These are phyloP conservation scores for Chelonia mydas DNA, from an alignment of 2,797 vertebrate genomes.

Conservation along the genomic window DNA sequence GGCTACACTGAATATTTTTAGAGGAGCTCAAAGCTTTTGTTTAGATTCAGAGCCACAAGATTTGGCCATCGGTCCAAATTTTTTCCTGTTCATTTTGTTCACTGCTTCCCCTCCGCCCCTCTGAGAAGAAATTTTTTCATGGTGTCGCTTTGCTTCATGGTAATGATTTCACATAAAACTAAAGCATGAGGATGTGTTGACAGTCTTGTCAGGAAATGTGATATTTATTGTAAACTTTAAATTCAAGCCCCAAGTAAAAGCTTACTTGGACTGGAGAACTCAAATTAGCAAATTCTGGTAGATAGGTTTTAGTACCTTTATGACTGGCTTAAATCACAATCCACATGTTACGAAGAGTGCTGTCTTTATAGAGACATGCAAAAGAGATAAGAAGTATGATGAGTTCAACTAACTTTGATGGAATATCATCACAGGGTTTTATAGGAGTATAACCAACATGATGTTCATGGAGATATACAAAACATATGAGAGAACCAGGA, in stretches of 20 bases:
- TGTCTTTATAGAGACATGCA: background rate
- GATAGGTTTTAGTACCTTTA: background rate
- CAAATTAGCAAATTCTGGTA: background rate
- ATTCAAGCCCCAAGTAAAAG: background rate
- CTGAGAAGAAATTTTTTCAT: background rate
- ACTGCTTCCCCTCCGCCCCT: background rate
- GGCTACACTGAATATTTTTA: background rate
- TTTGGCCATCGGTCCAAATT: rapidly evolving
- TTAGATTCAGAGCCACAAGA: background rate
- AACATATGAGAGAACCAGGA: background rate
- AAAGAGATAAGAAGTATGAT: background rate
- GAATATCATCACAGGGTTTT: conserved; percentile 10
- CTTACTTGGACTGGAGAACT: background rate
- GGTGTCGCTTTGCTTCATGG: background rate
- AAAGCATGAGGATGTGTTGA: background rate
- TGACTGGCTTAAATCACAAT: background rate
- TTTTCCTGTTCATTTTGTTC: background rate
- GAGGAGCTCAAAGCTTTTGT: background rate
- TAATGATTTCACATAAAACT: background rate
- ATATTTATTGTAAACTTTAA: background rate
- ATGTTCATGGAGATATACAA: background rate
- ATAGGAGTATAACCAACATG: background rate
- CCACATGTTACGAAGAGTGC: rapidly evolving
- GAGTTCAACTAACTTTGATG: background rate
- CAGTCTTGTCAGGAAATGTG: background rate